phyloP scores from a whole-genome alignment of 1,140 invertebrate species.

The Drosophila guanche region DNA sequence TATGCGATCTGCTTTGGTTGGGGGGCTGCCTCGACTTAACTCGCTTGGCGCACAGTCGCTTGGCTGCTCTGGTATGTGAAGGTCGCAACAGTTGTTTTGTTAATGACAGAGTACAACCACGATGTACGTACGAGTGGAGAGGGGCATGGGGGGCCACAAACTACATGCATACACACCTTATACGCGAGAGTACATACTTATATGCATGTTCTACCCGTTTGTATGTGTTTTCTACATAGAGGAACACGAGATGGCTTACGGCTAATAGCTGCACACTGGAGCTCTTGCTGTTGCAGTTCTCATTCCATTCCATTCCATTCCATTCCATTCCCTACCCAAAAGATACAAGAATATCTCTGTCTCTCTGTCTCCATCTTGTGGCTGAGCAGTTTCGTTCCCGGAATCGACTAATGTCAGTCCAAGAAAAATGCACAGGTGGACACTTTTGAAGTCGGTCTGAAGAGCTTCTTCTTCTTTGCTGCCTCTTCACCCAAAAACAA shows the following conservation, averaged over 20 bases:
- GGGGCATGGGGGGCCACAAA: constrained; percentile 23
- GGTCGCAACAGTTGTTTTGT: constrained; percentile 84
- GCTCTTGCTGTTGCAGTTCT: constrained; percentile 10
- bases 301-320: no score
- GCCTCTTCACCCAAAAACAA: constrained; percentile 4
- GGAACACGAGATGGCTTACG: constrained; percentile 39
- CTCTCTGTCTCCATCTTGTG: constrained; percentile 8
- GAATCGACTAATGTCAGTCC: constrained; percentile 59
- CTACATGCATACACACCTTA: constrained; percentile 29
- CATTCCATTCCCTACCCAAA: background rate
- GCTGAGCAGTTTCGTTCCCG: constrained; percentile 39
- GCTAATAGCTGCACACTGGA: constrained; percentile 13
- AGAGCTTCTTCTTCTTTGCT: constrained; percentile 30
- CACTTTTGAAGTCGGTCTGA: constrained; percentile 48
- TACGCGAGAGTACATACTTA: background rate
- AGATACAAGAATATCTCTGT: constrained; percentile 38
- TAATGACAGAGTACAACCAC: constrained; percentile 80
- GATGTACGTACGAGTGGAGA: constrained; percentile 21
- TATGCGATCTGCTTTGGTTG: constrained; percentile 18
- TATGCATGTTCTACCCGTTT: no score
- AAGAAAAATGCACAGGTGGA: constrained; percentile 73
- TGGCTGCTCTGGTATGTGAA: constrained; percentile 83
- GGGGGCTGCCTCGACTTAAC: constrained; percentile 12
- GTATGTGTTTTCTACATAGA: background rate
- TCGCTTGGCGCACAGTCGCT: constrained; percentile 68